A percentile compares a stretch with the other conserved stretches of the same genome.
phyloP scores from a whole-genome alignment of 2,113 vertebrate genomes.

The Thunnus maccoyii region DNA sequence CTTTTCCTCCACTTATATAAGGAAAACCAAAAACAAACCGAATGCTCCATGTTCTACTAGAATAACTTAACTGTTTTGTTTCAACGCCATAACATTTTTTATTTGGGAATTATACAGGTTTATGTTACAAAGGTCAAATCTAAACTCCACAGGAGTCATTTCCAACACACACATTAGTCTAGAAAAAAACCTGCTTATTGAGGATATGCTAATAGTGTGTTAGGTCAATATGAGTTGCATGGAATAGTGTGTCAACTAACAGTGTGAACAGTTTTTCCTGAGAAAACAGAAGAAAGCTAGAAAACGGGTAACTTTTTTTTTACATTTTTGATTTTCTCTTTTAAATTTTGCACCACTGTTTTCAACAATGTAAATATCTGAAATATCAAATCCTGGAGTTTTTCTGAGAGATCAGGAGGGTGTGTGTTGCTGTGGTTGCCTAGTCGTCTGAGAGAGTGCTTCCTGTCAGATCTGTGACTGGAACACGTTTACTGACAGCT shows the following conservation, averaged over 20 bases:
- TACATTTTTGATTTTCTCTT: not conserved
- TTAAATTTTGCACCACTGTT: not conserved
- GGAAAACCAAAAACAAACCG: not conserved
- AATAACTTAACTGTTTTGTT: not conserved
- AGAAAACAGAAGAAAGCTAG: not conserved
- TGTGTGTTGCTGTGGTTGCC: slow-evolving; percentile 3
- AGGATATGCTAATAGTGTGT: not conserved
- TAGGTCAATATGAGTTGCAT: not conserved
- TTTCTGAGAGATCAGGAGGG: slow-evolving; percentile 17
- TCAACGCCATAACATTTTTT: not conserved
- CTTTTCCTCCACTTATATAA: not conserved
- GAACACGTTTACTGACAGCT: slow-evolving; percentile 54
- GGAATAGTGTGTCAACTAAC: not conserved
- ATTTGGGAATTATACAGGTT: not conserved
- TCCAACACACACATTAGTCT: not conserved
- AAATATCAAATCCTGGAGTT: slow-evolving; percentile 11
- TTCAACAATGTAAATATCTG: not conserved
- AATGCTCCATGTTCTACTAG: not conserved
- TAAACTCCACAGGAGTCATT: not conserved
- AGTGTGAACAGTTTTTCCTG: not conserved
- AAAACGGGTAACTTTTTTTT: not conserved
- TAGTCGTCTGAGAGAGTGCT: slow-evolving; percentile 20
- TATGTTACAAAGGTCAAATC: not conserved
- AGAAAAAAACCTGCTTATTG: not conserved
- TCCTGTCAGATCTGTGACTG: slow-evolving; percentile 64